These are phyloP conservation scores for Dolichopus griseipennis DNA, from an alignment of 2,888 invertebrate genomes.

Conservation along the genomic window DNA sequence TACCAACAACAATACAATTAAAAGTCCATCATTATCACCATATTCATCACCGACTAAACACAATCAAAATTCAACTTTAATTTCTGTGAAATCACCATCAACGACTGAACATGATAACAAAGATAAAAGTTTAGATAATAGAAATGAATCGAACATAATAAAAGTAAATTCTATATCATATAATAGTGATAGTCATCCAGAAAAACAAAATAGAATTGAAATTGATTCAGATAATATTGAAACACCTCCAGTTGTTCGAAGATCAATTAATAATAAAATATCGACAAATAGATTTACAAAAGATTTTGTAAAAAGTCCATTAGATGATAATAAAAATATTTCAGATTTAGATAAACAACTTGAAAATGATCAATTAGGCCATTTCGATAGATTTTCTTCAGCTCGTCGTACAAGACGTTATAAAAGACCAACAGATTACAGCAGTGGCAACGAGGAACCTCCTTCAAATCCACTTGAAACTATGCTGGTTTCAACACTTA, in stretches of 20 bases:
- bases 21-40: constrained; percentile 17
- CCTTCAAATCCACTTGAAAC: constrained; percentile 42
- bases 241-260: constrained; percentile 74
- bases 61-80: constrained; percentile 17
- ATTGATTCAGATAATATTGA: constrained; percentile 87
- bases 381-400: constrained; percentile 76
- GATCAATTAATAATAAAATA: constrained; percentile 36
- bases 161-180: neutral
- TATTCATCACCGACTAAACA: constrained; percentile 18
- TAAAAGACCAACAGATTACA: constrained; percentile 55
- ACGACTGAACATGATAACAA: constrained; percentile 24
- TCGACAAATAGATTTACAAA: neutral
- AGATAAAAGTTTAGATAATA: neutral
- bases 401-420: constrained; percentile 73
- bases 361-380: constrained; percentile 51
- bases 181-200: constrained; percentile 30
- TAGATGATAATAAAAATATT: constrained; percentile 41
- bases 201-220: constrained; percentile 58
- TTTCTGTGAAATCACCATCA: constrained; percentile 15
- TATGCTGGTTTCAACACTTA: constrained; percentile 17
- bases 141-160: neutral
- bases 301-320: neutral
- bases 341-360: constrained; percentile 25
- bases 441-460: constrained; percentile 50
- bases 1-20: neutral